These are phyloP conservation scores for Brachionus manjavacas DNA, from an alignment of 1,140 invertebrate genomes.

Conservation along the genomic window DNA sequence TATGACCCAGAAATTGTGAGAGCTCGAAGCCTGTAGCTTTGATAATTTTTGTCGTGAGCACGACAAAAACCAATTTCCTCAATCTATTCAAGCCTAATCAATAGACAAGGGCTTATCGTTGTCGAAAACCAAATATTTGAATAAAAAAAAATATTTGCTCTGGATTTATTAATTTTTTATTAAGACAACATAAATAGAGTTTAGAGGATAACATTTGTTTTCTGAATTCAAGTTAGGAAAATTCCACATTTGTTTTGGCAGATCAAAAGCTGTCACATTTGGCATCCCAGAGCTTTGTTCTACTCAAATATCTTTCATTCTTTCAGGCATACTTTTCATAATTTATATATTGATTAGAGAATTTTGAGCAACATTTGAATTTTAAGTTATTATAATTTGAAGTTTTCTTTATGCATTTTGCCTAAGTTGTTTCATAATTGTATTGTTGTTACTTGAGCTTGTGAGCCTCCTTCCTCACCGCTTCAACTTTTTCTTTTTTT, in stretches of 20 bases:
- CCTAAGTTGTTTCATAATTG: background rate
- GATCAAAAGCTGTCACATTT: too few species aligned
- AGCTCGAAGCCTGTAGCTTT: background rate
- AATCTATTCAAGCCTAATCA: background rate
- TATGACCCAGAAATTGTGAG: background rate
- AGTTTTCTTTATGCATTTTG: slow-evolving; percentile 3
- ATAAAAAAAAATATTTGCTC: background rate
- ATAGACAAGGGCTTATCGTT: background rate
- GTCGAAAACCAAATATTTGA: slow-evolving; percentile 2
- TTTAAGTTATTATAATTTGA: slow-evolving; percentile 30
- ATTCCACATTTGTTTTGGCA: background rate
- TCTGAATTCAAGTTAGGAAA: background rate
- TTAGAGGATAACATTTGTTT: background rate
- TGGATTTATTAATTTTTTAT: slow-evolving; percentile 29
- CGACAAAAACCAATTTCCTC: background rate
- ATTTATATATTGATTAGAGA: slow-evolving; percentile 29
- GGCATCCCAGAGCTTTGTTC: too few species aligned
- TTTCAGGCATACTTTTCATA: slow-evolving; percentile 3
- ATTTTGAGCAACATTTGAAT: slow-evolving; percentile 26
- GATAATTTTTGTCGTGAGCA: too few species aligned
- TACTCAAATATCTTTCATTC: background rate
- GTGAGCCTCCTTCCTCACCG: background rate
- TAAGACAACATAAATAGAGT: background rate
- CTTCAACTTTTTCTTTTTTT: background rate
- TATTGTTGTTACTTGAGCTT: background rate